A percentile compares a stretch with the other conserved stretches of the same genome.
These are phyloP conservation scores for Cephus nigrinus DNA, from an alignment of 2,888 invertebrate genomes.

Conservation along the genomic window DNA sequence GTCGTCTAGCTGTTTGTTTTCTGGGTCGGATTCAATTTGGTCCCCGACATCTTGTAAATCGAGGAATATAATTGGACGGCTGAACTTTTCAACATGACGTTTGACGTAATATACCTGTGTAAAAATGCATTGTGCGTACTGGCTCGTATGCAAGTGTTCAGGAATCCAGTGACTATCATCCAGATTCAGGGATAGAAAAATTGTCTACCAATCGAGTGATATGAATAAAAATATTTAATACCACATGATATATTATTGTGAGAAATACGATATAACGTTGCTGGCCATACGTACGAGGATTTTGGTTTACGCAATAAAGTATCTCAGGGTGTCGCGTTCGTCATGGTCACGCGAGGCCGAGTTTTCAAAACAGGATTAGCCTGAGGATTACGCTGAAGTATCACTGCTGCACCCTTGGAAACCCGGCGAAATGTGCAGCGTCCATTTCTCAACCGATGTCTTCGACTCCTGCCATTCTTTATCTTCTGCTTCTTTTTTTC, in stretches of 20 bases:
- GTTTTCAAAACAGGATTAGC: slow-evolving; percentile 61
- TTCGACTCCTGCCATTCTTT: slow-evolving; percentile 16
- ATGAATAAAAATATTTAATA: not conserved
- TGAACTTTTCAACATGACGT: slow-evolving; percentile 47
- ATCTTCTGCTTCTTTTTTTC: slow-evolving; percentile 5
- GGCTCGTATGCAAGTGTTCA: not conserved
- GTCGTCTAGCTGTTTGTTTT: slow-evolving; percentile 42
- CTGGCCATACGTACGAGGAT: not conserved
- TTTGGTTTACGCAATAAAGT: slow-evolving; percentile 40
- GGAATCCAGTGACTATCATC: slow-evolving; percentile 17
- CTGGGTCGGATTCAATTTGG: slow-evolving; percentile 59
- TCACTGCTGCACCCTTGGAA: slow-evolving; percentile 20
- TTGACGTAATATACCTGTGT: slow-evolving; percentile 44
- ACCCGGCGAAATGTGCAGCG: slow-evolving; percentile 47
- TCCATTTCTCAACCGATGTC: slow-evolving; percentile 49
- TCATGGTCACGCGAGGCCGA: slow-evolving; percentile 55
- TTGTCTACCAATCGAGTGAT: not conserved
- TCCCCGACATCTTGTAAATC: slow-evolving; percentile 49
- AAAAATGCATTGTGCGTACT: slow-evolving; percentile 29
- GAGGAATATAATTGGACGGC: slow-evolving; percentile 53
- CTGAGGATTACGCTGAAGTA: not conserved
- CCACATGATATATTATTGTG: not conserved
- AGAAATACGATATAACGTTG: not conserved
- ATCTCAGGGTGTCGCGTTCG: slow-evolving; percentile 56
- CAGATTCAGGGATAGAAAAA: not conserved